Evolutionary conservation across 2,113 vertebrate genomes (phyloP).

Genomic region (Patagioenas fasciata): DNA sequence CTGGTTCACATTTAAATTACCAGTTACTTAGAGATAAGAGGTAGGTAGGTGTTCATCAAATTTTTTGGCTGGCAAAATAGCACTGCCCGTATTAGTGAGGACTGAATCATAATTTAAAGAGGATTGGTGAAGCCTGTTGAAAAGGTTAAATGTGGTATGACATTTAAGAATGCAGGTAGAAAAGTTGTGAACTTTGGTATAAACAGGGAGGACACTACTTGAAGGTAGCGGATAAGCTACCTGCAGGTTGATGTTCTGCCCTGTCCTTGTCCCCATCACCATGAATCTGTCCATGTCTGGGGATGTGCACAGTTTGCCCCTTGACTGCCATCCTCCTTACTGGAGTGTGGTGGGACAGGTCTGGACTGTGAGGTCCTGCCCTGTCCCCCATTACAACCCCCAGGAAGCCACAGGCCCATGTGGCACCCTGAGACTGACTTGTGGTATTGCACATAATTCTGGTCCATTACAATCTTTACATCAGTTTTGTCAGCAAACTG

Average conservation of each 20-base stretch:
- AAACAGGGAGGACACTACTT: neutral
- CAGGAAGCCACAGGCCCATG: neutral
- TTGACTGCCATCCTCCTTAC: neutral
- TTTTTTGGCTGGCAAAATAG: neutral
- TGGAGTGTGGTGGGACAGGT: neutral
- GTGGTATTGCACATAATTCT: neutral
- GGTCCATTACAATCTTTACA: fast-evolving
- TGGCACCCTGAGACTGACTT: neutral
- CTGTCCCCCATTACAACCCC: neutral
- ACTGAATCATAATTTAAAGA: neutral
- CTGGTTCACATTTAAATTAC: neutral
- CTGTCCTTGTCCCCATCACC: neutral
- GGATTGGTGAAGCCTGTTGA: neutral
- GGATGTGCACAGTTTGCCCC: neutral
- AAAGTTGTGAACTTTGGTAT: neutral
- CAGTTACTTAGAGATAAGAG: neutral
- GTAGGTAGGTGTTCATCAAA: neutral
- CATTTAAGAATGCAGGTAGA: neutral
- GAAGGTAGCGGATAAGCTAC: neutral
- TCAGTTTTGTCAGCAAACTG: neutral
- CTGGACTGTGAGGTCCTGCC: neutral
- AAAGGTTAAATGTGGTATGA: neutral
- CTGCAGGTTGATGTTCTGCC: neutral
- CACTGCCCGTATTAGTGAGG: neutral
- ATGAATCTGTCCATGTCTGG: fast-evolving